Conservation (phyloP, 2,113 vertebrate genomes). For the Syrrhaptes paradoxus region DNA sequence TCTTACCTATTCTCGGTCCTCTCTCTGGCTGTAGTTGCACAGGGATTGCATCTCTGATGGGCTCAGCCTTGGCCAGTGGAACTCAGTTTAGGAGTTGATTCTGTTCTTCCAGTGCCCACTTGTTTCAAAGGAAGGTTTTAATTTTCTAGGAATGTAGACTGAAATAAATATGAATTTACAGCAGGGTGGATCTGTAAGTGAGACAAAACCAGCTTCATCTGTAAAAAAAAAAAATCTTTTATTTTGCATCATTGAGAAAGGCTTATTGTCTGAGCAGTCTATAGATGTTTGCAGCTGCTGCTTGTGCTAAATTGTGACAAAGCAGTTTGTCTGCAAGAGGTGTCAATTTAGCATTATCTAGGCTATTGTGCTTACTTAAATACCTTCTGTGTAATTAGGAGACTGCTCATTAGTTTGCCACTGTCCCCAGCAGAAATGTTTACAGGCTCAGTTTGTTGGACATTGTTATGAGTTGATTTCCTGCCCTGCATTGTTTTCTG, state of each 20-base stretch:
- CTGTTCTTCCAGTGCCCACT: background rate
- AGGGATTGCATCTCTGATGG: too few species aligned
- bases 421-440: conserved; percentile 21
- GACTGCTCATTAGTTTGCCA: background rate
- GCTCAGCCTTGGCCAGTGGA: background rate
- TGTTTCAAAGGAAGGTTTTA: background rate
- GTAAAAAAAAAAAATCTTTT: background rate
- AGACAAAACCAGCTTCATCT: background rate
- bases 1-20: too few species aligned
- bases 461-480: background rate
- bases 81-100: background rate
- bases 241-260: background rate
- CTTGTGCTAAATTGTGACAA: background rate
- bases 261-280: background rate
- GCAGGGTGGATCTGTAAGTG: background rate
- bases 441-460: background rate
- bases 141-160: background rate
- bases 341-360: background rate
- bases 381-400: background rate
- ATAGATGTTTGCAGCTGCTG: background rate
- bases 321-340: background rate
- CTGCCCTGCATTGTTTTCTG: conserved; percentile 30
- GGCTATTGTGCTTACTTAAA: background rate
- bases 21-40: too few species aligned
- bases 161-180: background rate